Evolutionary conservation across 2,113 vertebrate species (phyloP), one percentile per base, ranked within the genome.

Genomic region (Gallinago undulata): DNA sequence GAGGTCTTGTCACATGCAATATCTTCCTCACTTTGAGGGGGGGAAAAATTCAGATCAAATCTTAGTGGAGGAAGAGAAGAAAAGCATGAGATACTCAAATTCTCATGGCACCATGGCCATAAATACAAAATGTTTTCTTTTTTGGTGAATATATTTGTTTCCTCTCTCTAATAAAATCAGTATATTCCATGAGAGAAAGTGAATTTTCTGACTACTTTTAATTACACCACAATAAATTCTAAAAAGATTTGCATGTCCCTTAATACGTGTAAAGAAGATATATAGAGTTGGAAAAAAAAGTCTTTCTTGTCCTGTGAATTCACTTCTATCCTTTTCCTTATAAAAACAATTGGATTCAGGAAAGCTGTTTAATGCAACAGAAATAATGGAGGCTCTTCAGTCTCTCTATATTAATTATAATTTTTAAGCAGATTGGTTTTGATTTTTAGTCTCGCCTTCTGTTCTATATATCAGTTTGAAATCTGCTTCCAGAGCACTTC

Each of bases 81-180:
- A 53, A 90, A 59, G 2, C 3, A 15, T 10, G 9, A 35, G 30
- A 47, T 30, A 41, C 12, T 2, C 6, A 45, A 35, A 55, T 7
- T 33, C 0, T 0, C 5, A 14, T 7, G 13, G 2, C 9, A 48
- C 2, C 7, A 19, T 11, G 4, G 4, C 2, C 8, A 24, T 9
- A 51, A 69, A 89, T 85, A 0, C 1, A 41, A 45, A 60, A 30
- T 3, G 1, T 41, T 47, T 47, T 48, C 1, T 11, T 8, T 31
- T 13, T 62, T 60, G 12, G 4, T 51, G 4, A 62, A n/a, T 62
- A 14, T 13, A 27, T 64, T 67, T 19, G 1, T 35, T 73, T 19
- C 0, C 6, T 59, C 78, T 69, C 7, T 27, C 6, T 59, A 30
- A 4, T 24, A 84, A 84, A 53, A 45, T 1, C 8, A 60, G 1